Conservation (phyloP, 2,113 vertebrate species). For the Gymnocephalus cernua region DNA sequence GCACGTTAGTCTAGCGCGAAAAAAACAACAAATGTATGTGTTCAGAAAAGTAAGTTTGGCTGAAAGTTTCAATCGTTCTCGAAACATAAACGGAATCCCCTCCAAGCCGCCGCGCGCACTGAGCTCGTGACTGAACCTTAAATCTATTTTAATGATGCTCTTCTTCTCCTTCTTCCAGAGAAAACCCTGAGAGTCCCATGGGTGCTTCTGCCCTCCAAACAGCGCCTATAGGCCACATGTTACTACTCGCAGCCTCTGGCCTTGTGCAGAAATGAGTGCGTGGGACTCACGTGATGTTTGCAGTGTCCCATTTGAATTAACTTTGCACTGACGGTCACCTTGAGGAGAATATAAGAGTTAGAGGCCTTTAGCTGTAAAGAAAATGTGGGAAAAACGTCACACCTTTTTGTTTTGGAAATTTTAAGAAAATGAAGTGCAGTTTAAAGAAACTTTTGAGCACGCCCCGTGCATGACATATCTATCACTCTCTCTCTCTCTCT, state of each 20-base stretch:
- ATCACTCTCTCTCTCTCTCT: not conserved
- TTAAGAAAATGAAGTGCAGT: not conserved
- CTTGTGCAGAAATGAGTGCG: not conserved
- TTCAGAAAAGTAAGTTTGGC: not conserved
- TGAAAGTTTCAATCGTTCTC: not conserved
- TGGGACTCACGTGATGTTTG: not conserved
- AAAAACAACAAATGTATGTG: not conserved
- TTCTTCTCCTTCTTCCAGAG: not conserved
- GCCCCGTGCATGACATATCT: not conserved
- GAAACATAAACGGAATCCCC: not conserved
- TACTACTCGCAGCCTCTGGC: constrained; percentile 13
- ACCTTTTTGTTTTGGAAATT: not conserved
- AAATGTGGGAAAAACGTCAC: not conserved
- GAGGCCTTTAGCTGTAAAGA: too few relatives aligned
- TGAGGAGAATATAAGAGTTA: too few relatives aligned
- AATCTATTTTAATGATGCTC: constrained; percentile 46
- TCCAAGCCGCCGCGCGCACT: constrained; percentile 12
- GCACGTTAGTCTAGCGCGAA: not conserved
- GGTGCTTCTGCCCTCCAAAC: constrained; percentile 27
- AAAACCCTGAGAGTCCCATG: constrained; percentile 24
- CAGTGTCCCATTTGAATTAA: not conserved
- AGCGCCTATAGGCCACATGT: constrained; percentile 35
- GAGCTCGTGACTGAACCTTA: constrained; percentile 15
- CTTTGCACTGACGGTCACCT: too few relatives aligned
- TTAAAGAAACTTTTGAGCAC: not conserved